phyloP scores from a whole-genome alignment of 1,140 invertebrate genomes.

The Hylaeus anthracinus region DNA sequence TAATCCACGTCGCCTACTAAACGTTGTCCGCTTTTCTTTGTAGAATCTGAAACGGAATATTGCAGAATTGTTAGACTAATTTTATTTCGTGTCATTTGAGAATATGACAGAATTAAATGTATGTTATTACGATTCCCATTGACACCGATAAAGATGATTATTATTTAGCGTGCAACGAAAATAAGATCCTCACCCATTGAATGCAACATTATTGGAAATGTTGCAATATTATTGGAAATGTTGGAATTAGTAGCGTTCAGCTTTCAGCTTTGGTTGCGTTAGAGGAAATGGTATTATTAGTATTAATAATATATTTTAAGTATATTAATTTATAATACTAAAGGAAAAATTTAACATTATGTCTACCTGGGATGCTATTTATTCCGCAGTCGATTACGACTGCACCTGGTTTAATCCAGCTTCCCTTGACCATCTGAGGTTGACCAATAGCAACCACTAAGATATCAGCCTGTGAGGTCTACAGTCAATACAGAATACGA shows the following conservation, averaged over 20 bases:
- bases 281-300: neutral
- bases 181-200: neutral
- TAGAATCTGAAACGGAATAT: conserved; percentile 84
- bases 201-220: neutral
- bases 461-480: conserved; percentile 91
- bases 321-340: neutral
- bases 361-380: conserved; percentile 93
- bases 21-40: conserved; percentile 91
- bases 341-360: neutral
- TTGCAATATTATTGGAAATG: neutral
- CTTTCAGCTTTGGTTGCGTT: neutral
- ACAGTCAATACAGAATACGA: neutral
- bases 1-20: conserved; percentile 98
- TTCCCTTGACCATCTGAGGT: conserved; percentile 94
- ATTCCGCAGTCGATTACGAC: conserved; percentile 99
- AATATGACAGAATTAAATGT: no score
- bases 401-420: conserved; percentile 98
- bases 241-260: neutral
- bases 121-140: no score
- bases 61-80: no score
- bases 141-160: no score
- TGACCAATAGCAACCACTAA: conserved; percentile 97
- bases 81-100: no score
- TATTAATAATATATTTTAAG: neutral
- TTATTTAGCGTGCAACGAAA: no score